phyloP scores from a whole-genome alignment of 1,140 invertebrate genomes.

The Solenopsis fugax region DNA sequence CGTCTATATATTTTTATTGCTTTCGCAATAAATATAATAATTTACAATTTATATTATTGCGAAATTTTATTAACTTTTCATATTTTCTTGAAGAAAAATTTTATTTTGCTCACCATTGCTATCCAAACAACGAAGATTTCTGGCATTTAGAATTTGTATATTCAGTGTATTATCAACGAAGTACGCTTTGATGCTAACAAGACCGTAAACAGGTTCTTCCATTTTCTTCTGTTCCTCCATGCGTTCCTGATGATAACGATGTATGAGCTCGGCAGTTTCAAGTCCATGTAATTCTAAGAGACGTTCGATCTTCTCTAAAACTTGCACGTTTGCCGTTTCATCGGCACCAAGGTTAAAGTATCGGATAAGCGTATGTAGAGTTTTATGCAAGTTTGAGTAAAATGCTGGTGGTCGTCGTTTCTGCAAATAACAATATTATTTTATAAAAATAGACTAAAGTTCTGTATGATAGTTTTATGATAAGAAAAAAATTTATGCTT shows the following conservation, averaged over 20 bases:
- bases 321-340: conserved; percentile 86
- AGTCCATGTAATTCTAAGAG: conserved; percentile 93
- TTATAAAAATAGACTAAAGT: background rate
- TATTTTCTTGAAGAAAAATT: background rate
- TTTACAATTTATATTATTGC: background rate
- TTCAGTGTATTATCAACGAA: conserved; percentile 89
- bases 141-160: conserved; percentile 95
- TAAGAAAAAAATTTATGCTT: conserved; percentile 1
- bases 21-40: background rate
- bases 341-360: conserved; percentile 94
- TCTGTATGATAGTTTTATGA: background rate
- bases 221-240: conserved; percentile 89
- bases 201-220: conserved; percentile 89
- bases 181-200: conserved; percentile 90
- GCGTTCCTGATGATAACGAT: conserved; percentile 93
- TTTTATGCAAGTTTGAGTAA: conserved; percentile 95
- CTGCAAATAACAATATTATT: conserved; percentile 84
- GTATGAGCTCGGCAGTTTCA: conserved; percentile 95
- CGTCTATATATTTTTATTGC: background rate
- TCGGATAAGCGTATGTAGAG: conserved; percentile 93
- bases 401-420: conserved; percentile 94
- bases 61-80: background rate
- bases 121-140: conserved; percentile 95
- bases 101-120: conserved; percentile 90
- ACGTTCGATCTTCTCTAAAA: conserved; percentile 90